Evolutionary conservation across 2,888 invertebrate genomes (phyloP), one percentile per base, ranked within the genome.

Genomic region (Xylophagus ater): DNA sequence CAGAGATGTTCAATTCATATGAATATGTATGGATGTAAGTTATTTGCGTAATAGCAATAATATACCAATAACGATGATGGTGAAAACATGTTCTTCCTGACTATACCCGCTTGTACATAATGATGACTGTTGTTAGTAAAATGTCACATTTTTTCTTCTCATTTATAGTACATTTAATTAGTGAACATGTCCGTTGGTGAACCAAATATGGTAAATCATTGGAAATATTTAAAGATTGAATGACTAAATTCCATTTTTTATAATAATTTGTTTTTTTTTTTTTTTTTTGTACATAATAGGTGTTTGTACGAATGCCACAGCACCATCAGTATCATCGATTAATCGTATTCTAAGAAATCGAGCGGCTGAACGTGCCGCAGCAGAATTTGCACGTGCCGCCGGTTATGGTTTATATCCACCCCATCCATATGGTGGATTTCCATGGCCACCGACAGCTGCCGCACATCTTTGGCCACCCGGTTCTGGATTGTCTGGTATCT

Each of bases 291-390:
- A 13, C 12, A 6, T 31, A 20, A 23, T 72, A 93, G 92, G 87
- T 50, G 89, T 96, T 6, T 97, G 96, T 65, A 89, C 88, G 26
- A 90, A 90, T 60, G 85, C 84, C 35, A 92, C 92, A 14, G 92
- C 96, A 1, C 97, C 97, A 0, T 93, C 92, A 35, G 94, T 96
- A 3, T 92, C 92, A 55, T 93, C 93, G 49, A 96, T 96, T 63
- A 96, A 94, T 67, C 76, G 97, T 53, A 97, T 97, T 57, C 71
- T 97, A 38, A 71, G 97, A 47, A 96, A 96, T 61, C 75, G 96
- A 9, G 96, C 96, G 0, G 94, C 96, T 0, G 96, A 97, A 62
- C 70, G 94, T 5, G 94, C 94, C 0, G 94, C 94, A 0, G 90
- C 92, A 0, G 94, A 96, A 65, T 90, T 96, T 53, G 92, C 93